Evolutionary conservation across 2,888 invertebrate genomes (phyloP), one percentile per base, ranked within the genome.

Genomic region (Drosophila peninsularis): DNA sequence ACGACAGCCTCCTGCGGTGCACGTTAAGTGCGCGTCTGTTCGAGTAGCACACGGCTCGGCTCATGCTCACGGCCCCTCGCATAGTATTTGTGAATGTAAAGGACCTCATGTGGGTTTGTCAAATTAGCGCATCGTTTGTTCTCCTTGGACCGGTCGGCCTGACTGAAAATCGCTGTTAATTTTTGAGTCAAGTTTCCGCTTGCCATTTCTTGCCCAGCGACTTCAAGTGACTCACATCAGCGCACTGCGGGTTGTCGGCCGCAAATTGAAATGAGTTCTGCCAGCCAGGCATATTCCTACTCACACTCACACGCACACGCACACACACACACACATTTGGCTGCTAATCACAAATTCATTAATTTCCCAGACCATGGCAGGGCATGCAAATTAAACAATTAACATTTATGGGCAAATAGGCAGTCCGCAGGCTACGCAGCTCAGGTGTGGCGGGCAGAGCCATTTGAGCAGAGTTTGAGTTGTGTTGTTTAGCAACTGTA

Each of bases 51-150:
- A 32, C 49, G 32, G 19, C 19, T 10, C 10, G 30, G 30, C 24
- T 42, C 21, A 42, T 21, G 42, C 21, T n/a, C n/a, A 44, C 14
- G 7, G 14, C 36, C 41, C n/a, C 32, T 45, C 57, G 53, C 17
- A 49, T 52, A 71, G 71, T 50, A 44, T 71, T 66, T 71, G 57
- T 62, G 36, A 37, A 7, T 41, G 39, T 13, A 52, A 71, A 80
- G 84, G 90, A 85, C 85, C 90, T 75, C 89, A 88, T 85, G 90
- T 83, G 78, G 90, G 87, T 75, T 89, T 88, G 85, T 80, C 85
- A 85, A 85, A 85, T 85, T 85, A 85, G 85, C 85, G 85, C 87
- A 83, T 90, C 90, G 87, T 88, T 90, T 82, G 85, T 90, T 79
- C 62, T 57, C 57, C 47, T 9, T 5, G 24, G 3, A 24, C 56